Conservation (phyloP, 2,797 vertebrate genomes). For the Gambusia yucatana region DNA sequence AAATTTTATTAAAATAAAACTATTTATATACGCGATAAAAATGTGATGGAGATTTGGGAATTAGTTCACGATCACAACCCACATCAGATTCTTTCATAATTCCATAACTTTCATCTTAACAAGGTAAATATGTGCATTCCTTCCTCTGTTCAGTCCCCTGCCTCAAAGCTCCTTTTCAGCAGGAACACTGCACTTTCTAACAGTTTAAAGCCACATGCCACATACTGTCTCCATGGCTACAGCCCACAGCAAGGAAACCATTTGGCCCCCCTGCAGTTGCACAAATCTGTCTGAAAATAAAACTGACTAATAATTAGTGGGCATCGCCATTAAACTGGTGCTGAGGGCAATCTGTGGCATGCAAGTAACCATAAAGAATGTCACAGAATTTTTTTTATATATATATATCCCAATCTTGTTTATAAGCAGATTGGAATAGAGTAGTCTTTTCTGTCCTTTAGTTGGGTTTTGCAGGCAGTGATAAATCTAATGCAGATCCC, state of each 20-base stretch:
- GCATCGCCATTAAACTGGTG: constrained; percentile 2
- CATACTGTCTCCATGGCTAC: constrained; percentile 79
- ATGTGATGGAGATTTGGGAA: neutral
- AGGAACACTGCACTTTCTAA: constrained; percentile 50
- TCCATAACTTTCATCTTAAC: neutral
- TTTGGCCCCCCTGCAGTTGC: constrained; percentile 60
- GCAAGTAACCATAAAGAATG: neutral
- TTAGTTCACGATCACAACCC: neutral
- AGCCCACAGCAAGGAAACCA: constrained; percentile 72
- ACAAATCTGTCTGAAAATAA: constrained; percentile 45
- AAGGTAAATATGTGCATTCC: constrained; percentile 17
- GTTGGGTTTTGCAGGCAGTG: constrained; percentile 5
- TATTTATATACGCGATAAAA: neutral
- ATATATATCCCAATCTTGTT: neutral
- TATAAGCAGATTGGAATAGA: constrained; percentile 19
- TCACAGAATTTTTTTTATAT: neutral
- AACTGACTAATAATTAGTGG: constrained; percentile 27
- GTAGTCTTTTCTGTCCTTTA: neutral
- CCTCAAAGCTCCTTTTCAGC: constrained; percentile 46
- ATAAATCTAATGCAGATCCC: constrained; percentile 31
- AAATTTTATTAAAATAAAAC: neutral
- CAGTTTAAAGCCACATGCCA: constrained; percentile 72
- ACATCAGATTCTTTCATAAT: neutral
- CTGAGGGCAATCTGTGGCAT: neutral
- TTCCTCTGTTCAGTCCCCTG: constrained; percentile 31